A percentile compares a stretch with the other conserved stretches of the same genome.
Evolutionary conservation across 2,113 vertebrate genomes (phyloP).

Genomic region (Thermophis baileyi): DNA sequence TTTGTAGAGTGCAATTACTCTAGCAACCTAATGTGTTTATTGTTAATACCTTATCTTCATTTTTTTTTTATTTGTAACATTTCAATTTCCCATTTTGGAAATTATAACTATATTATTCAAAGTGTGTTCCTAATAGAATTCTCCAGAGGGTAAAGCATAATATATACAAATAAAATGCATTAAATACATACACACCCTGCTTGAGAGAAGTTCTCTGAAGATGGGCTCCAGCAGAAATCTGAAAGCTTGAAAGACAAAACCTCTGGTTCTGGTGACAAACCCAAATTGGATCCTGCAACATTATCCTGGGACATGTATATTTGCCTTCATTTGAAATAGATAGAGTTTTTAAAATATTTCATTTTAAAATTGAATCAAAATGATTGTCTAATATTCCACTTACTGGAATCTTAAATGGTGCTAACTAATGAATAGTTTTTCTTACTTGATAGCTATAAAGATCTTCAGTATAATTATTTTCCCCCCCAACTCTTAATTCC

Average conservation of each 20-base stretch:
- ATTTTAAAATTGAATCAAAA: conserved; percentile 9
- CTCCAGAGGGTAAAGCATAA: conserved; percentile 33
- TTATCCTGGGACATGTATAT: not conserved
- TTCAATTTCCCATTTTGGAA: not conserved
- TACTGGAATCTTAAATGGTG: not conserved
- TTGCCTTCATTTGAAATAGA: not conserved
- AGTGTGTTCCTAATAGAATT: conserved; percentile 36
- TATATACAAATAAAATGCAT: conserved; percentile 9
- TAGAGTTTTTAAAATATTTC: conserved; percentile 7
- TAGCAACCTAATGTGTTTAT: not conserved
- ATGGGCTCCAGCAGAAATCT: not conserved
- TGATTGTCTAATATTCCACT: not conserved
- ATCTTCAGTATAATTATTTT: not conserved
- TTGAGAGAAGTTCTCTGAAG: not conserved
- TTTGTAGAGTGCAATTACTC: not conserved
- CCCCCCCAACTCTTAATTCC: not conserved
- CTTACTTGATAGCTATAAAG: not conserved
- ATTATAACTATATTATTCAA: not conserved
- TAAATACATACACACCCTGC: not conserved
- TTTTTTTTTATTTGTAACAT: not conserved
- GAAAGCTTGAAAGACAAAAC: not conserved
- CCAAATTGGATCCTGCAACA: not conserved
- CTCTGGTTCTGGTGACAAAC: not conserved
- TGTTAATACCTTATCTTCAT: not conserved
- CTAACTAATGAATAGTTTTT: not conserved